Evolutionary conservation across 2,888 invertebrate species (phyloP).

Genomic region (Chelonus formosanus): DNA sequence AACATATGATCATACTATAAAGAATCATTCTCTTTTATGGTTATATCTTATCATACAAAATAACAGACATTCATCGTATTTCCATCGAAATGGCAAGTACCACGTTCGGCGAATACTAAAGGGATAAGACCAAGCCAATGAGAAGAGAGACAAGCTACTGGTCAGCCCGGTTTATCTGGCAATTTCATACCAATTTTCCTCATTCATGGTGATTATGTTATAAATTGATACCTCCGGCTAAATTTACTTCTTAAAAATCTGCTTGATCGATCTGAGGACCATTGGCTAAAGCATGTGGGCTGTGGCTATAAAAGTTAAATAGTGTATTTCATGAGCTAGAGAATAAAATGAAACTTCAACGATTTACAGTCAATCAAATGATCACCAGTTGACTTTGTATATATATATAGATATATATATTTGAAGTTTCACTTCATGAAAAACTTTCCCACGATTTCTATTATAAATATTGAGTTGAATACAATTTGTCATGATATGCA

Average conservation of each 20-base stretch:
- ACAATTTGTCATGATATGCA: too few relatives aligned
- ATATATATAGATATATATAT: background rate
- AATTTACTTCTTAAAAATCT: slow-evolving; percentile 33
- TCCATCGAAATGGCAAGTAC: slow-evolving; percentile 62
- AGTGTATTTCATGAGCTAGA: slow-evolving; percentile 11
- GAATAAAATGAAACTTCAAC: slow-evolving; percentile 16
- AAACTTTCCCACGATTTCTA: too few relatives aligned
- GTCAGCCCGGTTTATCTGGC: slow-evolving; percentile 55
- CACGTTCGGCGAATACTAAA: slow-evolving; percentile 37
- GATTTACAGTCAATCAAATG: too few relatives aligned
- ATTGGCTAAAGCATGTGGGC: slow-evolving; percentile 34
- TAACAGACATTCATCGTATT: slow-evolving; percentile 61
- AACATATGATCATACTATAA: slow-evolving; percentile 7
- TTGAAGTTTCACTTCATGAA: background rate
- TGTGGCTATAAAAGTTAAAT: slow-evolving; percentile 18
- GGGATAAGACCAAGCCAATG: slow-evolving; percentile 27
- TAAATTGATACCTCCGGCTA: slow-evolving; percentile 51
- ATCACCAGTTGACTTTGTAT: background rate
- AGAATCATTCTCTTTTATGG: slow-evolving; percentile 45
- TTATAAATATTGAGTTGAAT: too few relatives aligned
- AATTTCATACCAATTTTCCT: slow-evolving; percentile 65
- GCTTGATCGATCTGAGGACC: background rate
- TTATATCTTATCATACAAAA: slow-evolving; percentile 61
- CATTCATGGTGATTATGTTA: slow-evolving; percentile 59
- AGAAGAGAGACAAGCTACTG: slow-evolving; percentile 39